These are phyloP conservation scores for Poeciliopsis occidentalis DNA, from an alignment of 2,113 vertebrate species.

Conservation along the genomic window DNA sequence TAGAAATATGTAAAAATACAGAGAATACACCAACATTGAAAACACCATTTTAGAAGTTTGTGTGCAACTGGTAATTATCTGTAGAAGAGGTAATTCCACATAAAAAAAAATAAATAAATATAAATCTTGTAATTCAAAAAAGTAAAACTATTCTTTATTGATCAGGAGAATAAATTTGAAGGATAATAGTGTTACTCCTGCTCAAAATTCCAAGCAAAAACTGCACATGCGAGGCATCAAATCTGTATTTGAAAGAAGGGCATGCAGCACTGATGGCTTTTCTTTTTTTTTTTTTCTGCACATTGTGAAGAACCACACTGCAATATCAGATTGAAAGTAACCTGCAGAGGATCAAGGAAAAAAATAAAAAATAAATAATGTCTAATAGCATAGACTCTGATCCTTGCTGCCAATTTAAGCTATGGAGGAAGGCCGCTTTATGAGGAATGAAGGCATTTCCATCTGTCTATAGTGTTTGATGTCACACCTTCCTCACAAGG, in stretches of 20 bases:
- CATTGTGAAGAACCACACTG: background rate
- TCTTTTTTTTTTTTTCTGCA: background rate
- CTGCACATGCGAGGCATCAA: too few relatives aligned
- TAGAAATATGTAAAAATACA: background rate
- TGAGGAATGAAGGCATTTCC: constrained; percentile 21
- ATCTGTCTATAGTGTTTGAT: constrained; percentile 55
- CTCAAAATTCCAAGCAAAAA: too few relatives aligned
- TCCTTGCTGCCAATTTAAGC: constrained; percentile 6
- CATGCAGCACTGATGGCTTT: background rate
- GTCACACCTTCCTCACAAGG: constrained; percentile 49
- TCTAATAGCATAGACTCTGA: constrained; percentile 5
- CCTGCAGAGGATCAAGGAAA: constrained; percentile 14
- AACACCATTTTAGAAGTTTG: background rate
- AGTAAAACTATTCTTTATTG: too few relatives aligned
- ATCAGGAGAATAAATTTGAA: too few relatives aligned
- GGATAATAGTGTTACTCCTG: too few relatives aligned
- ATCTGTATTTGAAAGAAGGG: background rate
- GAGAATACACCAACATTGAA: background rate
- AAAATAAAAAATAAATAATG: background rate
- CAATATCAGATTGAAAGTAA: constrained; percentile 1
- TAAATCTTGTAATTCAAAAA: too few relatives aligned
- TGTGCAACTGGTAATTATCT: background rate
- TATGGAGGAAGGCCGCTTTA: constrained; percentile 11
- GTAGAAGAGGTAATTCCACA: too few relatives aligned
- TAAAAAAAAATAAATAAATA: too few relatives aligned